Base-by-base conservation (phyloP, 2,113 vertebrate species). In the Penelope pileata region DNA sequence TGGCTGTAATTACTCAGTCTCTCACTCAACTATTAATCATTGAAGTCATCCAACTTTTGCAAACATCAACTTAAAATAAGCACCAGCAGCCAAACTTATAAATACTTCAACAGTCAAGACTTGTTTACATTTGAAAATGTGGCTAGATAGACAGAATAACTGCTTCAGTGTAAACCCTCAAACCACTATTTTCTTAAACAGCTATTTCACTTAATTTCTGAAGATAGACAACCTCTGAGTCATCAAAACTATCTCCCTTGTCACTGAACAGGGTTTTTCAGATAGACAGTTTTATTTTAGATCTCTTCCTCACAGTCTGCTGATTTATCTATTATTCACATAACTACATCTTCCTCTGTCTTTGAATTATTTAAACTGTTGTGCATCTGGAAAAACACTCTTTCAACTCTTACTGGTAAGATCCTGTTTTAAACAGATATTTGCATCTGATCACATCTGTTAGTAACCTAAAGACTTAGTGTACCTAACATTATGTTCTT, bases 291-390 rank as follows among this genome's bases (percentile, higher is more conserved):
- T 95, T 93, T 83, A 68, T 94, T 94, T 96, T 68, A 78, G 74
- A 53, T 56, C 43, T 83, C 56, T 91, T 94, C 90, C 30, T 90
- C 34, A 18, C 32, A 62, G 47, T 74, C 72, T 91, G 59, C 38
- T 88, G 78, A 63, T 89, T 51, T 91, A 87, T 95, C 50, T 80
- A 60, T 97, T 94, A 96, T 95, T 94, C 70, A 95, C 42, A 45
- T 77, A 87, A 67, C 63, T 73, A 19, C 45, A 40, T 94, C 93
- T 94, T 83, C 51, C 27, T 88, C 78, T 80, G 45, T 47, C 40
- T 63, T 74, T 96, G 56, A 94, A 96, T 96, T 90, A 94, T 94
- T 96, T 83, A 96, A 77, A 81, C 50, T 68, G 63, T 74, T 88
- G 63, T 77, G 75, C 59, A 93, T 70, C 45, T 62, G 90, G 69